These are phyloP conservation scores for Serripes groenlandicus DNA, from an alignment of 2,888 invertebrate species.

Conservation along the genomic window DNA sequence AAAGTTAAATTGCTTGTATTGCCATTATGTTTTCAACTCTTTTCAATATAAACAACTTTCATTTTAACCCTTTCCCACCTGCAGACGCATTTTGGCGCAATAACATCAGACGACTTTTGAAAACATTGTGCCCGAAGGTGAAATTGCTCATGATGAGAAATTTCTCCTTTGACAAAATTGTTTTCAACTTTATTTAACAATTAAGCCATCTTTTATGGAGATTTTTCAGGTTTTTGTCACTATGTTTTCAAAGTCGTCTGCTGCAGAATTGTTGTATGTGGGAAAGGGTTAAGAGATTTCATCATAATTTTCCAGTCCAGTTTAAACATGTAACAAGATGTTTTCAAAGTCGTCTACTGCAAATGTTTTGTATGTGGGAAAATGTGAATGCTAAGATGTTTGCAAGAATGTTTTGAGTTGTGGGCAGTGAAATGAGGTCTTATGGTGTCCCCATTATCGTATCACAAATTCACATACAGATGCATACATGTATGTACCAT, in stretches of 20 bases:
- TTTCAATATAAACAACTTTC: too few species aligned
- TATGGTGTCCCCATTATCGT: too few species aligned
- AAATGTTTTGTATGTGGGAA: too few species aligned
- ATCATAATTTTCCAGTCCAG: too few species aligned
- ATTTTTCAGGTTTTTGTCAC: not conserved
- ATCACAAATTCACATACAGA: too few species aligned
- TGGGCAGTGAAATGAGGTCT: too few species aligned
- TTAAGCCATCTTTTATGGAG: too few species aligned
- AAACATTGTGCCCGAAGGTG: not conserved
- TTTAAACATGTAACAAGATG: too few species aligned
- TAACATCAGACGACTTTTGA: not conserved
- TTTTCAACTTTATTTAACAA: not conserved
- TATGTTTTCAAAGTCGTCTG: not conserved
- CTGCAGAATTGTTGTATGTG: not conserved
- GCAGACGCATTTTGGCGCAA: not conserved
- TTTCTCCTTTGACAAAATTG: not conserved
- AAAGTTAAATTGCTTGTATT: not conserved
- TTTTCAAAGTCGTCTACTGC: too few species aligned
- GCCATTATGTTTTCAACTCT: not conserved
- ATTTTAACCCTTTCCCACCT: slow-evolving; percentile 2
- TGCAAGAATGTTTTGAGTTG: too few species aligned
- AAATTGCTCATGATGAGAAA: slow-evolving; percentile 6
- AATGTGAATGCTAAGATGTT: too few species aligned
- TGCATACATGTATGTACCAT: too few species aligned
- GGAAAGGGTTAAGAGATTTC: not conserved